Evolutionary conservation across 2,113 vertebrate genomes (phyloP), one percentile per base, ranked within the genome.

Genomic region (Garra rufa): DNA sequence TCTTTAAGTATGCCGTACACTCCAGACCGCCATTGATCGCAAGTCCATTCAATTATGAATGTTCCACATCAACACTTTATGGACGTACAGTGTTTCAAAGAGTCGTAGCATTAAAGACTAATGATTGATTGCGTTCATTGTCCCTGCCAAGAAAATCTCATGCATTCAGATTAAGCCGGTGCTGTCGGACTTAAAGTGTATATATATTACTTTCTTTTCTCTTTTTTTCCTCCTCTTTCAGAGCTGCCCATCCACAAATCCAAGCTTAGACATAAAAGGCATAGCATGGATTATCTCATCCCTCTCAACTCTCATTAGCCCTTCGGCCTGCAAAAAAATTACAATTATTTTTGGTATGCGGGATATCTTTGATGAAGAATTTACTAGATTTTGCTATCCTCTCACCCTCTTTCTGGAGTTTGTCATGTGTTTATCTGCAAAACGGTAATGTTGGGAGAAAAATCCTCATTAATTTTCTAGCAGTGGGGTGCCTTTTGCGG

Each of bases 351-450:
- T 89, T 78, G 86, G 76, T 52, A 81, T 55, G 82, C 30, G 57
- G 83, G 73, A 76, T 55, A 78, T 82, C 81, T 87, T 89, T 85
- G 76, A 75, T 85, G 82, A 87, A 83, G 74, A 87, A 83, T 87
- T 83, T 87, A 86, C 69, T 76, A 77, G 73, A 69, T 71, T 79
- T 71, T 44, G 17, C 38, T 30, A 61, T 28, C 63, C 13, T 44
- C 14, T 26, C 10, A 1, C 57, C n/a, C 71, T 55, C 46, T 78
- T 70, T 70, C 63, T 57, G 76, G 80, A 85, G 83, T 83, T 87
- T 73, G 82, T 76, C 84, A 84, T 87, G 83, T 85, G 83, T 89
- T 87, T 85, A 85, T 87, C 86, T 87, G 81, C 76, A 73, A 84
- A 89, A 83, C 76, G 82, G 55, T 87, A 85, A 83, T 87, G 76